phyloP scores from a whole-genome alignment of 2,888 invertebrate species.

The Euzetes globulus region DNA sequence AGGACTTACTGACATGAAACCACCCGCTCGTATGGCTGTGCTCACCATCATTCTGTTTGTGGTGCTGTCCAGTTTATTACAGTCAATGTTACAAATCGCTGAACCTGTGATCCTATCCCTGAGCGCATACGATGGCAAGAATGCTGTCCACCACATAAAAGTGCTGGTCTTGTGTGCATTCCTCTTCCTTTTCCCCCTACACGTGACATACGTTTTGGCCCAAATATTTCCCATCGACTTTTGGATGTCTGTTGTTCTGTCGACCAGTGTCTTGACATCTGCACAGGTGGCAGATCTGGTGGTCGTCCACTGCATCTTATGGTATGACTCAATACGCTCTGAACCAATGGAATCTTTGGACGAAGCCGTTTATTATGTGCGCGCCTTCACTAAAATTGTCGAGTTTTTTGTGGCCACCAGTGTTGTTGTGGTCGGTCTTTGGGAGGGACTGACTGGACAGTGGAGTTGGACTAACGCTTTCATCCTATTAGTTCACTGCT shows the following conservation, averaged over 20 bases:
- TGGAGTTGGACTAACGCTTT: constrained; percentile 51
- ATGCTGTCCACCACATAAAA: constrained; percentile 47
- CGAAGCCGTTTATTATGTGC: constrained; percentile 51
- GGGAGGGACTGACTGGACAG: constrained; percentile 48
- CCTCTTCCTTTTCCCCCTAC: constrained; percentile 49
- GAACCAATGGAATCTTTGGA: constrained; percentile 52
- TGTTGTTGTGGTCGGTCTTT: constrained; percentile 52
- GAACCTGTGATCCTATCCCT: constrained; percentile 52
- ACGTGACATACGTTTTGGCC: constrained; percentile 49
- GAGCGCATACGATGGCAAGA: constrained; percentile 48
- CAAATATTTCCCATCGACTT: constrained; percentile 50
- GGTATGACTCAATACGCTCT: constrained; percentile 49
- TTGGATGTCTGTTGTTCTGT: constrained; percentile 53
- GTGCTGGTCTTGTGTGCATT: constrained; percentile 48
- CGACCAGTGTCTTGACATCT: constrained; percentile 51
- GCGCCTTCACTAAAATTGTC: constrained; percentile 50
- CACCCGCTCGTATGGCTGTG: constrained; percentile 51
- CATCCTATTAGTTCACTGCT: constrained; percentile 52
- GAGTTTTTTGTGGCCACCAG: constrained; percentile 53
- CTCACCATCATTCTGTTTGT: constrained; percentile 53
- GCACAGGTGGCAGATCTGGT: constrained; percentile 52
- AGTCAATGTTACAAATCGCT: constrained; percentile 53
- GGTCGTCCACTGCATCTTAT: constrained; percentile 51
- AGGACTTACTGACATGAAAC: constrained; percentile 51
- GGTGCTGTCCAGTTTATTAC: constrained; percentile 53